phyloP scores from a whole-genome alignment of 2,888 invertebrate species.

The Tipula lateralis region DNA sequence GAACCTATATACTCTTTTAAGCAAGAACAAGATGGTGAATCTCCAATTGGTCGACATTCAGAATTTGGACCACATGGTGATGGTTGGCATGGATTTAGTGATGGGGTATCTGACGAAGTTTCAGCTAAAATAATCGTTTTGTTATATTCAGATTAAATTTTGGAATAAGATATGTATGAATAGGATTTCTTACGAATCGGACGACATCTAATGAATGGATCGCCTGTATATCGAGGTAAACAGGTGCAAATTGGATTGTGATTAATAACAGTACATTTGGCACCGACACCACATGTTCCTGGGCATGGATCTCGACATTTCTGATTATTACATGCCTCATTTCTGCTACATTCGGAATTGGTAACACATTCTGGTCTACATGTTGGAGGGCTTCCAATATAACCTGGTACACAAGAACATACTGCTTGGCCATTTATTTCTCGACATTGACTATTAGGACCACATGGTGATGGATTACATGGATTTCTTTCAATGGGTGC shows the following conservation, averaged over 20 bases:
- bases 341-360: conserved; percentile 70
- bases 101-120: conserved; percentile 37
- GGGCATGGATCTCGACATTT: conserved; percentile 75
- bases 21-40: conserved; percentile 70
- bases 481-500: conserved; percentile 54
- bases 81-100: conserved; percentile 50
- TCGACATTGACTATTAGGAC: conserved; percentile 70
- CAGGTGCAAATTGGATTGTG: conserved; percentile 78
- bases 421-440: conserved; percentile 66
- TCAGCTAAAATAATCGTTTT: conserved; percentile 39
- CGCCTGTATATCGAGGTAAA: conserved; percentile 61
- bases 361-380: conserved; percentile 74
- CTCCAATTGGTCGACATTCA: conserved; percentile 54
- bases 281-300: conserved; percentile 68
- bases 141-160: neutral
- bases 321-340: conserved; percentile 72
- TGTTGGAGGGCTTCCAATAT: conserved; percentile 68
- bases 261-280: conserved; percentile 67
- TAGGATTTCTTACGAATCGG: conserved; percentile 53
- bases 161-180: neutral
- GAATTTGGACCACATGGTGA: conserved; percentile 55
- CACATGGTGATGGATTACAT: conserved; percentile 68
- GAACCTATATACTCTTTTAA: conserved; percentile 60
- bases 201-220: conserved; percentile 68
- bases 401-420: conserved; percentile 70